A percentile compares a stretch with the other conserved stretches of the same genome.
Conservation (phyloP, 2,888 invertebrate genomes). For the Trichopoda pennipes region DNA sequence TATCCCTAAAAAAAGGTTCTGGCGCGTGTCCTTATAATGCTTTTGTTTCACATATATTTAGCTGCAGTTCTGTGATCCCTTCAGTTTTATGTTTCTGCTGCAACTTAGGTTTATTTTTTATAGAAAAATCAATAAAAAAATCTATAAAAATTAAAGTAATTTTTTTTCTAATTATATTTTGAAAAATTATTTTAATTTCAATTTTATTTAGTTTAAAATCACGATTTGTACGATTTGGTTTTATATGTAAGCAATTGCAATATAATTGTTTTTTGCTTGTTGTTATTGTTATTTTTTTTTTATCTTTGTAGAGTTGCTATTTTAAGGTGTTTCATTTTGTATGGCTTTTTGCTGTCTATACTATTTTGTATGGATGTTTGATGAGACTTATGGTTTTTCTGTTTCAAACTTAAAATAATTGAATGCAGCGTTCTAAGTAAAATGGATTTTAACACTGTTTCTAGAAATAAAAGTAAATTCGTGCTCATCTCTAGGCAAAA, state of each 20-base stretch:
- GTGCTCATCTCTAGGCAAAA: slow-evolving; percentile 66
- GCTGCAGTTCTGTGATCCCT: too few species aligned
- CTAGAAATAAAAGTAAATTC: slow-evolving; percentile 43
- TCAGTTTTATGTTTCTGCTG: too few species aligned
- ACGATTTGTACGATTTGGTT: slow-evolving; percentile 43
- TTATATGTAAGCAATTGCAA: slow-evolving; percentile 17
- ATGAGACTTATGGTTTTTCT: slow-evolving; percentile 4
- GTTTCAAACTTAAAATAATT: slow-evolving; percentile 47
- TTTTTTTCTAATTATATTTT: slow-evolving; percentile 27
- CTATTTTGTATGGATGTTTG: slow-evolving; percentile 37
- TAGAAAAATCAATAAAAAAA: too few species aligned
- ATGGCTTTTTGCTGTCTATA: slow-evolving; percentile 12
- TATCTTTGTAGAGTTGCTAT: slow-evolving; percentile 40
- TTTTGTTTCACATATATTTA: too few species aligned
- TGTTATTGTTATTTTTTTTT: slow-evolving; percentile 32
- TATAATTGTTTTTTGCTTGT: neutral
- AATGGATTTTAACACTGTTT: slow-evolving; percentile 10
- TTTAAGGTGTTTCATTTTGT: slow-evolving; percentile 19
- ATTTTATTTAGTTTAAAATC: slow-evolving; percentile 56
- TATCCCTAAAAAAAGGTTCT: too few species aligned
- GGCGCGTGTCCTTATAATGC: too few species aligned
- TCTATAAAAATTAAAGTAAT: neutral
- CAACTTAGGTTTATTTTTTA: neutral
- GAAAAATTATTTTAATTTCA: slow-evolving; percentile 51
- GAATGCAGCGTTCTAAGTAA: slow-evolving; percentile 34